Evolutionary conservation across 2,797 vertebrate species (phyloP).

Genomic region (Nyctalus aviator): DNA sequence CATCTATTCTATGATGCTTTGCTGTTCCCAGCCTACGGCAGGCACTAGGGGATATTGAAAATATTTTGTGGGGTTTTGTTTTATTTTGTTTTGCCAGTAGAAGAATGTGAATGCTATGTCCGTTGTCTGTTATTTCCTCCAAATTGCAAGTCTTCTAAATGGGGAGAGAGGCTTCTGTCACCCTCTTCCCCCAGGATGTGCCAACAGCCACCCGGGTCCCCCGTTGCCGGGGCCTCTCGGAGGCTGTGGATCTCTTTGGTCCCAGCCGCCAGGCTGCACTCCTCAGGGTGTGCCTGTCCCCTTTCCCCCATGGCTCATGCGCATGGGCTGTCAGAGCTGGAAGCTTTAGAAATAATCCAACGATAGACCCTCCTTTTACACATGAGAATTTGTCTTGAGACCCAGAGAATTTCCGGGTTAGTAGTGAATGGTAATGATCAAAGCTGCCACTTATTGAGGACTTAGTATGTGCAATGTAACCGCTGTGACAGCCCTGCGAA

Average conservation of each 20-base stretch:
- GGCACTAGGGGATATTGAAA: background rate
- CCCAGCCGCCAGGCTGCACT: background rate
- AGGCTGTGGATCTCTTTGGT: background rate
- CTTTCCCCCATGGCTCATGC: background rate
- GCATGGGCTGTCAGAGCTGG: background rate
- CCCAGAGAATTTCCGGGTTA: background rate
- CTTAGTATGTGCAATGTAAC: background rate
- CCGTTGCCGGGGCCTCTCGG: background rate
- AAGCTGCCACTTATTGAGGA: background rate
- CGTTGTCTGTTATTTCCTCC: background rate
- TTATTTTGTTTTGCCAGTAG: background rate
- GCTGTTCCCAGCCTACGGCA: background rate
- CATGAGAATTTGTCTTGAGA: slow-evolving; percentile 13
- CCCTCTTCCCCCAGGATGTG: accelerated
- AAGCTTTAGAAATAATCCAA: background rate
- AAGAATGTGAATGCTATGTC: background rate
- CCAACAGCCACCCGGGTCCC: background rate
- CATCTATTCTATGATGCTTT: background rate
- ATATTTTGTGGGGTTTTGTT: background rate
- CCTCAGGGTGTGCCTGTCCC: background rate
- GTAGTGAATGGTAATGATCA: background rate
- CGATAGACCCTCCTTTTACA: background rate
- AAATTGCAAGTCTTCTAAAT: slow-evolving; percentile 22
- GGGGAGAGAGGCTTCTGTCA: background rate
- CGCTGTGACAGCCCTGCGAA: background rate